Conservation (phyloP, 2,797 vertebrate genomes). For the Etheostoma nigrum region DNA sequence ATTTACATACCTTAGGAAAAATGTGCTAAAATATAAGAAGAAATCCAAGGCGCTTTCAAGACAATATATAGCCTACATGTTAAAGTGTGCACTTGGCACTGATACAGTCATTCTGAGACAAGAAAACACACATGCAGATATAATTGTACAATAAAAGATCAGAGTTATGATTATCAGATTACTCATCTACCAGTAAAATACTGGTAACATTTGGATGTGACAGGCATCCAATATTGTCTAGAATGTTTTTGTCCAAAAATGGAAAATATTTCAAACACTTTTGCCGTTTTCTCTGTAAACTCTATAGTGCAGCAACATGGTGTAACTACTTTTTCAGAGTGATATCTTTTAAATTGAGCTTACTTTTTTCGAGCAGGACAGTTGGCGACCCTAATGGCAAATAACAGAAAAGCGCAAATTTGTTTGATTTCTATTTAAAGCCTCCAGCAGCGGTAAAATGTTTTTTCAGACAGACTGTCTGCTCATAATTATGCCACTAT, state of each 20-base stretch:
- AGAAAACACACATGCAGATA: neutral
- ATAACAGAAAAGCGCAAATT: constrained; percentile 35
- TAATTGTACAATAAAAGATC: constrained; percentile 11
- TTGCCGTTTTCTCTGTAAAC: neutral
- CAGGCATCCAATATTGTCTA: neutral
- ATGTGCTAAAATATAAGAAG: constrained; percentile 11
- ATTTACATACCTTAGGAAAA: constrained; percentile 22
- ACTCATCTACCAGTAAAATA: neutral
- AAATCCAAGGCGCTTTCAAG: constrained; percentile 21
- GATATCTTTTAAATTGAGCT: constrained; percentile 13
- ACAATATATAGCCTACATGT: neutral
- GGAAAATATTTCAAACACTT: neutral
- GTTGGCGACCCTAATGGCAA: constrained; percentile 14
- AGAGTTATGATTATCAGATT: constrained; percentile 5
- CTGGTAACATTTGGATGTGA: neutral
- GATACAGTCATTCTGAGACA: constrained; percentile 3
- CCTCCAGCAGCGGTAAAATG: constrained; percentile 14
- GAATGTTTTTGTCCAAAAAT: constrained; percentile 4
- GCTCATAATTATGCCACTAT: constrained; percentile 22
- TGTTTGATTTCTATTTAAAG: constrained; percentile 22
- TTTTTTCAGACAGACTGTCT: neutral
- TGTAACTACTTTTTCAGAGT: constrained; percentile 1
- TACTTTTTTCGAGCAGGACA: constrained; percentile 6
- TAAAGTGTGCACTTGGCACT: constrained; percentile 15
- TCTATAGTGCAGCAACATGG: neutral